Percentiles rank a stretch among this genome's conserved stretches.
phyloP scores from a whole-genome alignment of 2,797 vertebrate genomes.

The Telmatherina bonti region DNA sequence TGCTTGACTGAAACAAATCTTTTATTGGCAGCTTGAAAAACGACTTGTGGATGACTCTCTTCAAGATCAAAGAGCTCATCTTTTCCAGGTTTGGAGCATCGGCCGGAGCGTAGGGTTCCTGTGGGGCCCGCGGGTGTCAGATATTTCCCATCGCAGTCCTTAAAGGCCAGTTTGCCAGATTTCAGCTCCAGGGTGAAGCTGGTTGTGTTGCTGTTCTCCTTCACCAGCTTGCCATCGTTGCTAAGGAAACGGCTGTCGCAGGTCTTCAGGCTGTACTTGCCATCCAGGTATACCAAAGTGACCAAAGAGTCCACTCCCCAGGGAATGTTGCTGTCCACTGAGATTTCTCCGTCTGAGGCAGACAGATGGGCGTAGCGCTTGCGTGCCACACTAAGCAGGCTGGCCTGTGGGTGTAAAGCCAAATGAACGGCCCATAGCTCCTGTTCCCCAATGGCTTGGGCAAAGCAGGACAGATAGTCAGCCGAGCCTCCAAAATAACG shows the following conservation, averaged over 20 bases:
- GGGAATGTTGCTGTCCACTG: conserved; percentile 92
- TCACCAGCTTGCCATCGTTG: conserved; percentile 90
- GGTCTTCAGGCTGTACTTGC: conserved; percentile 93
- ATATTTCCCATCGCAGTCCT: conserved; percentile 94
- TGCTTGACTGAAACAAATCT: conserved; percentile 96
- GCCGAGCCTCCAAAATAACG: conserved; percentile 95
- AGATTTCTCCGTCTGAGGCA: conserved; percentile 89
- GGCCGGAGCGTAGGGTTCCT: conserved; percentile 90
- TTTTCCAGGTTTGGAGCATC: conserved; percentile 92
- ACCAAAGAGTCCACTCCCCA: conserved; percentile 96
- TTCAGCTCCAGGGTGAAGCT: conserved; percentile 94
- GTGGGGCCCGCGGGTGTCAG: conserved; percentile 91
- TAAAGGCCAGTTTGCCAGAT: conserved; percentile 94
- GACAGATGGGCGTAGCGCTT: conserved; percentile 95
- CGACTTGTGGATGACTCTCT: conserved; percentile 96
- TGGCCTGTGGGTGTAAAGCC: conserved; percentile 96
- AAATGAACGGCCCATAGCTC: conserved; percentile 96
- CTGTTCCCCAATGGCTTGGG: conserved; percentile 88
- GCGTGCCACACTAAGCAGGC: conserved; percentile 92
- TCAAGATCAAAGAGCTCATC: conserved; percentile 98
- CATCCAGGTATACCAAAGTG: conserved; percentile 91
- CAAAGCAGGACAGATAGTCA: conserved; percentile 94
- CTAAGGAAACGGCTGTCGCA: conserved; percentile 94
- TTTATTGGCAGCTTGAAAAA: conserved; percentile 92
- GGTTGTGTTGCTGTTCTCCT: conserved; percentile 84